Conservation (phyloP, 2,888 invertebrate species). For the Mythimna lalbum region DNA sequence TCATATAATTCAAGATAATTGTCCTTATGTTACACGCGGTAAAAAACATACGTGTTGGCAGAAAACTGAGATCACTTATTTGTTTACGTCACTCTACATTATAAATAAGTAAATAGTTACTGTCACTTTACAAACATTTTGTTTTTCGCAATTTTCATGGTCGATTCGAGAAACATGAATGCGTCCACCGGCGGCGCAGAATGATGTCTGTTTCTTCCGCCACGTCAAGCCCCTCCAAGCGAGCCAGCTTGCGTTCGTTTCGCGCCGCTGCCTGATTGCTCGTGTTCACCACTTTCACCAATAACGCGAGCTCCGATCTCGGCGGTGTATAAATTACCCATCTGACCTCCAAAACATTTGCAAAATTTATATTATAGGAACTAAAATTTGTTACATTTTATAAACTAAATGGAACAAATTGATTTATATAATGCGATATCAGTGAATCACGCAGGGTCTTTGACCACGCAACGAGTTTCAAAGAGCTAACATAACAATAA, state of each 20-base stretch:
- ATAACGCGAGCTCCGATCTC: conserved; percentile 79
- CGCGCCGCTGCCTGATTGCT: conserved; percentile 87
- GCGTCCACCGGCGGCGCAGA: conserved; percentile 77
- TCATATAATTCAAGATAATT: conserved; percentile 64
- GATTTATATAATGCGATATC: conserved; percentile 36
- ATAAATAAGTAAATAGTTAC: conserved; percentile 64
- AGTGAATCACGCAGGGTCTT: conserved; percentile 62
- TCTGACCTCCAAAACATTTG: conserved; percentile 78
- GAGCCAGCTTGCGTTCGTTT: conserved; percentile 85
- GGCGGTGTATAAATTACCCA: conserved; percentile 74
- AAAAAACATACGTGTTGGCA: conserved; percentile 72
- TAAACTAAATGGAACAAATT: conserved; percentile 17
- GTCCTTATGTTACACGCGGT: conserved; percentile 66
- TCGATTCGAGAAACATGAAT: conserved; percentile 71
- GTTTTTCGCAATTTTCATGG: conserved; percentile 70
- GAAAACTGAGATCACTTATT: conserved; percentile 64
- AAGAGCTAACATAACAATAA: conserved; percentile 77
- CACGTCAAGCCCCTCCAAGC: conserved; percentile 83
- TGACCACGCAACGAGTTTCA: conserved; percentile 72
- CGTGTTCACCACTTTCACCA: conserved; percentile 89
- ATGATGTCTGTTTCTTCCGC: conserved; percentile 84
- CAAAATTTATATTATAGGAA: conserved; percentile 16
- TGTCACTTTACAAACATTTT: conserved; percentile 74
- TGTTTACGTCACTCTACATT: conserved; percentile 64
- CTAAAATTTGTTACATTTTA: conserved; percentile 14